Conservation (phyloP, 37 sponge, comb jelly and placozoan genomes). For the Oscarella lobularis region DNA sequence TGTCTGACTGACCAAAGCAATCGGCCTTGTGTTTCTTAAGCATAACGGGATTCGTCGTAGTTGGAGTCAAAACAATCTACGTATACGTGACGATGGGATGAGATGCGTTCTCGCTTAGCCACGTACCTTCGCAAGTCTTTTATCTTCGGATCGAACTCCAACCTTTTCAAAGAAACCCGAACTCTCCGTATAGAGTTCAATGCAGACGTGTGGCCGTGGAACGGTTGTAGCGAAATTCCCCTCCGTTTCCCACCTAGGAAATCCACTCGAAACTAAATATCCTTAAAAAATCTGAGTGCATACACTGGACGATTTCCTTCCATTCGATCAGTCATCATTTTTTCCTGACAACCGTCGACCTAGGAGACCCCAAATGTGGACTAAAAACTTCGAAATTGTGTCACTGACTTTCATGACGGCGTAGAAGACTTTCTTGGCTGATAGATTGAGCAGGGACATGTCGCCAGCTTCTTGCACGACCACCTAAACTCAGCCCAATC, state of each 20-base stretch:
- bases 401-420: neutral
- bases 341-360: neutral
- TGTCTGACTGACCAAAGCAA: no score
- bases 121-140: slow-evolving; percentile 40
- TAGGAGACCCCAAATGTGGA: neutral
- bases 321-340: neutral
- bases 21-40: no score
- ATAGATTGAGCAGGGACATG: neutral
- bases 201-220: slow-evolving; percentile 43
- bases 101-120: no score
- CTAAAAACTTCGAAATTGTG: neutral
- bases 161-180: slow-evolving; percentile 23
- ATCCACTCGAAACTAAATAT: neutral
- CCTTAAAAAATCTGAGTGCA: neutral
- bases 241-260: slow-evolving; percentile 10
- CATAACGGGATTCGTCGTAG: no score
- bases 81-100: no score
- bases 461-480: neutral
- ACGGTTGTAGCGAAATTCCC: slow-evolving; percentile 35
- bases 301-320: neutral
- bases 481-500: slow-evolving; percentile 2
- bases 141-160: no score
- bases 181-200: slow-evolving; percentile 10
- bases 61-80: no score
- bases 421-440: neutral